Conservation (phyloP, 1,140 invertebrate genomes). For the Drosophila repletoides region DNA sequence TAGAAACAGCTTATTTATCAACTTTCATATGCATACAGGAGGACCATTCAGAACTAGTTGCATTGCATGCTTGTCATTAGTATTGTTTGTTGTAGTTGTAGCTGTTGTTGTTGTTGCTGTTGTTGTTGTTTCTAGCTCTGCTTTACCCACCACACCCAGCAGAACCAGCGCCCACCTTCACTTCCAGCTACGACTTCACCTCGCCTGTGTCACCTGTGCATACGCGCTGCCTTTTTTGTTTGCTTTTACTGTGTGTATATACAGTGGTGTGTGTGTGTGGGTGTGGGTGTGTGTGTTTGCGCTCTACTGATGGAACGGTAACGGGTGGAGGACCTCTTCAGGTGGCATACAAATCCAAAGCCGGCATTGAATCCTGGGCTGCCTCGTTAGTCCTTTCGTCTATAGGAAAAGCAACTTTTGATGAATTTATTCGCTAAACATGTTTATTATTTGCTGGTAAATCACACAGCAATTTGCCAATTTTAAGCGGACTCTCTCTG, state of each 20-base stretch:
- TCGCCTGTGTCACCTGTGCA: constrained; percentile 53
- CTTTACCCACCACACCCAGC: neutral
- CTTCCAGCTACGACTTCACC: neutral
- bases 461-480: constrained; percentile 79
- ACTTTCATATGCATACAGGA: constrained; percentile 15
- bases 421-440: constrained; percentile 79
- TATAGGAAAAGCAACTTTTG: constrained; percentile 64
- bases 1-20: constrained; percentile 22
- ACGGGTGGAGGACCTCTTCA: neutral
- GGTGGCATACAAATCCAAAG: neutral
- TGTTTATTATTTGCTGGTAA: constrained; percentile 80
- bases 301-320: constrained; percentile 2
- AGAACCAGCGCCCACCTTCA: neutral
- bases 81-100: constrained; percentile 45
- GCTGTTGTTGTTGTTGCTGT: constrained; percentile 27
- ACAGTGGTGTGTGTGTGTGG: constrained; percentile 1
- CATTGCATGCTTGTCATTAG: constrained; percentile 39
- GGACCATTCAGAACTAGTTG: constrained; percentile 28
- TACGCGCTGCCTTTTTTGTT: constrained; percentile 63
- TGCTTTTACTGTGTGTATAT: constrained; percentile 35
- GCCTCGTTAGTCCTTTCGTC: constrained; percentile 67
- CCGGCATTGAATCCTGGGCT: constrained; percentile 19
- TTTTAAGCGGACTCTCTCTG: constrained; percentile 55
- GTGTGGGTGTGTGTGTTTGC: constrained; percentile 23
- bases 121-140: neutral